phyloP scores from a whole-genome alignment of 2,888 invertebrate species.

The Ichneumon xanthorius region DNA sequence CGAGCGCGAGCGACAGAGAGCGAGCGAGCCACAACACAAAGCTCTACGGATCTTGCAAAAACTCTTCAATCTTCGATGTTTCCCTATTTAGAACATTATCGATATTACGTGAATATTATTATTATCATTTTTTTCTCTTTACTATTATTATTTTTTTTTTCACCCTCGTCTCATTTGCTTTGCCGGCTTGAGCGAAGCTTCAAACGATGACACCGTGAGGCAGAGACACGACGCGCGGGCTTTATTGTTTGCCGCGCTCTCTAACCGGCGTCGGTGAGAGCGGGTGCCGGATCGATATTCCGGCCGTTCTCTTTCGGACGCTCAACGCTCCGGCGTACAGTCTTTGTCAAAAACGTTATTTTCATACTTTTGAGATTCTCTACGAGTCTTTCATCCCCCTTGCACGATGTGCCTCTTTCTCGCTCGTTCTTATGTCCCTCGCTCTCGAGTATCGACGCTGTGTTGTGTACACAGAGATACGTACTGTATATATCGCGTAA shows the following conservation, averaged over 20 bases:
- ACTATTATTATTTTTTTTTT: not conserved
- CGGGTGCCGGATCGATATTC: constrained; percentile 72
- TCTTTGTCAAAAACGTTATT: constrained; percentile 69
- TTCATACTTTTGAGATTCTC: constrained; percentile 52
- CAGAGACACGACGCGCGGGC: constrained; percentile 67
- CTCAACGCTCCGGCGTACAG: constrained; percentile 68
- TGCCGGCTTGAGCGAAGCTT: not conserved
- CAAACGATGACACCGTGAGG: constrained; percentile 47
- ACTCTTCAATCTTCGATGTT: not conserved
- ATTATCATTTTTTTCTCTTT: not conserved
- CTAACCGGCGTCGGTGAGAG: constrained; percentile 62
- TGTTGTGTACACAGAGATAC: constrained; percentile 14
- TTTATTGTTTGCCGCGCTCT: constrained; percentile 74
- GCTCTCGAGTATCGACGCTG: constrained; percentile 20
- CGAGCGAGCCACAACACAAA: not conserved
- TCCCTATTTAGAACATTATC: constrained; percentile 10
- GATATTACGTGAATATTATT: not conserved
- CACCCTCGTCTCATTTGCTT: not conserved
- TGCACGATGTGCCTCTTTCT: not conserved
- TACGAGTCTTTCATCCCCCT: constrained; percentile 31
- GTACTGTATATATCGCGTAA: constrained; percentile 12
- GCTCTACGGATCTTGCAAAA: constrained; percentile 15
- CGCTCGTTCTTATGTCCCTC: not conserved
- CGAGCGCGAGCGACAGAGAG: not conserved
- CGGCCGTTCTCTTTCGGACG: constrained; percentile 71